phyloP scores from a whole-genome alignment of 1,140 invertebrate genomes.

The Penaeus indicus region DNA sequence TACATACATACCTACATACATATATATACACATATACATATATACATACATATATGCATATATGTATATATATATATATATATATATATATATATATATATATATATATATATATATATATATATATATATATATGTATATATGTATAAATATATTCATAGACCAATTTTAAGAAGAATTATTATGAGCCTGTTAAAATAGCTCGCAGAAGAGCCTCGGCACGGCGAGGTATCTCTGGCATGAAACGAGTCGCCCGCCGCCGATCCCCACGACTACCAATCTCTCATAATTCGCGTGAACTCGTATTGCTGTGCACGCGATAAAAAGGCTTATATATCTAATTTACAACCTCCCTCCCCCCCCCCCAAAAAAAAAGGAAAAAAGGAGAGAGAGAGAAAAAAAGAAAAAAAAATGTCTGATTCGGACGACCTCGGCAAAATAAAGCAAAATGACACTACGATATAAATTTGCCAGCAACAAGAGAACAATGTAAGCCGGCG shows the following conservation, averaged over 20 bases:
- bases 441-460: not conserved
- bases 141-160: not conserved
- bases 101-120: conserved; percentile 17
- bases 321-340: too few species aligned
- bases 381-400: not conserved
- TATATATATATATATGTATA: conserved; percentile 16
- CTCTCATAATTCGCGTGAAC: too few species aligned
- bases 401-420: not conserved
- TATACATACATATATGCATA: not conserved
- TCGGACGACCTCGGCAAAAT: not conserved
- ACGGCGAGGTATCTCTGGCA: too few species aligned
- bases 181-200: too few species aligned
- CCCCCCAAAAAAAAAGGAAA: too few species aligned
- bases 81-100: not conserved
- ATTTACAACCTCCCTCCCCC: too few species aligned
- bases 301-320: too few species aligned
- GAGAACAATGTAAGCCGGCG: not conserved
- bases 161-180: too few species aligned
- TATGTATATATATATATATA: not conserved
- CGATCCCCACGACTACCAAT: too few species aligned
- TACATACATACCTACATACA: not conserved
- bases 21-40: not conserved
- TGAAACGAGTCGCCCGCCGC: too few species aligned
- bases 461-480: not conserved
- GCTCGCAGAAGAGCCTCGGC: too few species aligned